Base-by-base conservation (phyloP, 2,113 vertebrate species). In the Romanogobio albipinnatus region DNA sequence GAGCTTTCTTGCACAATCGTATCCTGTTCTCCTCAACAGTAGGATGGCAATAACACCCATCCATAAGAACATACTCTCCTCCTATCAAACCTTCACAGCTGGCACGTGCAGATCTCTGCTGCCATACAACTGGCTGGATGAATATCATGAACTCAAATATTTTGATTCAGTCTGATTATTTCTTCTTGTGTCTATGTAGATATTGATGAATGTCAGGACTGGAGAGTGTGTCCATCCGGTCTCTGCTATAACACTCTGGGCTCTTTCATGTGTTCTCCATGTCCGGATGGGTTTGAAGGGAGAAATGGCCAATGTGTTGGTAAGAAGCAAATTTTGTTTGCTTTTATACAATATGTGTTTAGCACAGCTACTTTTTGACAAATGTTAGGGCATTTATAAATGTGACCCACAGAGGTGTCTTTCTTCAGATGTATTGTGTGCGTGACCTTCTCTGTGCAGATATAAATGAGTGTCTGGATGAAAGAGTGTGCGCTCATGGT, bases 291-390 rank as follows among this genome's bases (percentile, higher is more conserved):
- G 5, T 98, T 96, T 91, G 91, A 94, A 86, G 96, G 95, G 70
- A 95, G 94, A 89, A 96, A 94, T 1, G 97, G 97, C 77, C 95
- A 94, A 39, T 99, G 98, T 91, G 92, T 94, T 15, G 97, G 97
- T 99, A 94, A 59, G 95, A 94, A 79, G 76, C 5, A 14, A 1
- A n/a, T 17, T 78, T 78, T 43, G 11, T 14, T 58, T 58, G 19
- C 17, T 70, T 39, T 29, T 51, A 26, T 80, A 8, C 39, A 29
- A 24, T 78, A 17, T 62, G 14, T 81, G 45, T 47, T 80, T 49
- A 80, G 59, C 77, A 47, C 59, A 45, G 58, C 33, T 79, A 17
- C n/a, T 29, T 79, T 61, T 61, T 79, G 77, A 79, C 13, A 15
- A 62, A 47, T 47, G 36, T 26, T 39, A 24, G 33, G 14, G 59